Conservation (phyloP, 2,797 vertebrate genomes). For the Epinephelus malabaricus region DNA sequence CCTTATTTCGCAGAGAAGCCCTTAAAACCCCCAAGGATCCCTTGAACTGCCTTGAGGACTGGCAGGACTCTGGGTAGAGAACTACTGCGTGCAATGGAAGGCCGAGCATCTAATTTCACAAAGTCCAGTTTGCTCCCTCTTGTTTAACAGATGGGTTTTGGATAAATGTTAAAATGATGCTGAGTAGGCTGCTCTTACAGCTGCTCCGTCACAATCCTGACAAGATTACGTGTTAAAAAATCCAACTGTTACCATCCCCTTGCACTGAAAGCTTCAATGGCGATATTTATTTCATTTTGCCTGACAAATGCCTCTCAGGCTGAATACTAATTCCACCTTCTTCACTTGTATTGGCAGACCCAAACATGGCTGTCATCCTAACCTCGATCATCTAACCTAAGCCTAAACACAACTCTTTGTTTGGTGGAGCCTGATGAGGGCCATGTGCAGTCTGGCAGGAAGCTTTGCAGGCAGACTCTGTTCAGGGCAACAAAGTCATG, state of each 20-base stretch:
- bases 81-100: neutral
- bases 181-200: neutral
- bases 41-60: conserved; percentile 25
- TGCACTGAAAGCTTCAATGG: neutral
- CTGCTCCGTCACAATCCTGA: conserved; percentile 1
- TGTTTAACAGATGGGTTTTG: neutral
- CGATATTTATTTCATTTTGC: conserved; percentile 20
- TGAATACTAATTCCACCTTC: conserved; percentile 8
- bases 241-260: neutral
- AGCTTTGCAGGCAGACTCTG: conserved; percentile 7
- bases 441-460: conserved; percentile 32
- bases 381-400: conserved; percentile 31
- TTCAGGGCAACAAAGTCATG: neutral
- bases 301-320: conserved; percentile 25
- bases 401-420: conserved; percentile 34
- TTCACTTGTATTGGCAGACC: conserved; percentile 18
- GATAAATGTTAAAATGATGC: conserved; percentile 18
- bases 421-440: conserved; percentile 36
- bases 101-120: neutral
- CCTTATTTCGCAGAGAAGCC: neutral
- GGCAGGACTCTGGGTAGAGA: neutral
- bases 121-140: conserved; percentile 5
- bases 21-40: conserved; percentile 14
- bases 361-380: conserved; percentile 28
- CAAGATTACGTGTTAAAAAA: conserved; percentile 33